Evolutionary conservation across 2,113 vertebrate genomes (phyloP), one percentile per base, ranked within the genome.

Genomic region (Psammodynastes pulverulentus): DNA sequence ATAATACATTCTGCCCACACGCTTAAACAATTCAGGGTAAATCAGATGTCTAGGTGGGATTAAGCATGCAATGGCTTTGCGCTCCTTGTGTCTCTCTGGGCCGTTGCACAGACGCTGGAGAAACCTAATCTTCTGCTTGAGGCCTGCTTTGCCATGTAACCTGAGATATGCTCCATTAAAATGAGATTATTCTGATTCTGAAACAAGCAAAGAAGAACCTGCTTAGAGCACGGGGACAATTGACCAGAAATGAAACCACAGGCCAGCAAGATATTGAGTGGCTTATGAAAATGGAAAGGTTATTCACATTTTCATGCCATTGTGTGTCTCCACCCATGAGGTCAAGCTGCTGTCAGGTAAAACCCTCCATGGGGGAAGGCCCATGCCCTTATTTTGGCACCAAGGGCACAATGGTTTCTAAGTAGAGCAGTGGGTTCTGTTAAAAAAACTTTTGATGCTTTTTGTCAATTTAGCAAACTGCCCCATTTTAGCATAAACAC

Each of bases 1-100:
- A 94, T 94, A 29, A 53, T 92, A 85, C 94, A 24, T 93, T 93
- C 95, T 97, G 89, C 96, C 96, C 95, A 95, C 72, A 62, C 67
- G 58, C 23, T 91, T 92, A 92, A 93, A 91, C 94, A 84, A 92
- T 89, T 34, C 86, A 43, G 45, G 85, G 86, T 91, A 91, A 24
- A 86, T 94, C 89, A 90, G 94, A 58, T 54, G 72, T 86, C 10
- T 39, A 72, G 93, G 89, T 91, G 94, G 92, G 92, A 94, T 92
- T 54, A 62, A 45, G 8, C 29, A 29, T 90, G 87, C 89, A 19
- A 0, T 84, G 86, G 84, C 93, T 95, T 94, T 94, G 92, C n/a
- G 4, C 46, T 85, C 90, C 86, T 13, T 4, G 21, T 89, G 49
- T 87, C 91, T n/a, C 0, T 52, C 52, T 93, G 79, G 91, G 91